Base-by-base conservation (phyloP, 2,888 invertebrate genomes). In the Eilema griseolum region DNA sequence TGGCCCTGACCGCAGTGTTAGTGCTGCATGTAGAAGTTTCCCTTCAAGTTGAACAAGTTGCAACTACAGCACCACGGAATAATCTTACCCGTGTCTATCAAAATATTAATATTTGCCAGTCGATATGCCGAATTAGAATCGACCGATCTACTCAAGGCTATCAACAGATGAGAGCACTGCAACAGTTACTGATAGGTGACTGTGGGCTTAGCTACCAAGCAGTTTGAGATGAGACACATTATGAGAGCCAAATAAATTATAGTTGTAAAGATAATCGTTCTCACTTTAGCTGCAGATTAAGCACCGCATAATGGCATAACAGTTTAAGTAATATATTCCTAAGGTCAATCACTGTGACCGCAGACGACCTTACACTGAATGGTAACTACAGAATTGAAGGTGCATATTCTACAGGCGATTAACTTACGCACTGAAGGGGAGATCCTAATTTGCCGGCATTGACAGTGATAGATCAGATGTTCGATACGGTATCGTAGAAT, bases 311-410 rank as follows among this genome's bases (percentile, higher is more conserved):
- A 66, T 66, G n/a, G 26, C 46, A 52, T 52, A 57, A 26, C 33
- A n/a, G 63, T 67, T 59, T 59, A 37, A 62, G 52, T 52, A 52
- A 52, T 52, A 52, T 65, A 56, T 69, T 60, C 23, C 31, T 69
- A 69, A 65, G 67, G 67, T 68, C 62, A 62, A 37, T 52, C 31
- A 52, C 59, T 62, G n/a, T n/a, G 66, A 56, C 52, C 57, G 62
- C 33, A 62, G 61, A 62, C 31, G 46, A 61, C 61, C 52, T 60
- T 67, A 64, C 24, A 41, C 59, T 60, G 26, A 59, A 59, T 66
- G 41, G 28, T 62, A 16, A 52, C n/a, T 20, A 52, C 52, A 52
- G n/a, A 46, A 20, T n/a, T n/a, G 20, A 52, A 52, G 52, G 52
- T n/a, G 52, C 20, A 60, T 60, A 31, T 20, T 60, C 20, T 10